phyloP scores from a whole-genome alignment of 2,797 vertebrate species.

The Anniella stebbinsi region DNA sequence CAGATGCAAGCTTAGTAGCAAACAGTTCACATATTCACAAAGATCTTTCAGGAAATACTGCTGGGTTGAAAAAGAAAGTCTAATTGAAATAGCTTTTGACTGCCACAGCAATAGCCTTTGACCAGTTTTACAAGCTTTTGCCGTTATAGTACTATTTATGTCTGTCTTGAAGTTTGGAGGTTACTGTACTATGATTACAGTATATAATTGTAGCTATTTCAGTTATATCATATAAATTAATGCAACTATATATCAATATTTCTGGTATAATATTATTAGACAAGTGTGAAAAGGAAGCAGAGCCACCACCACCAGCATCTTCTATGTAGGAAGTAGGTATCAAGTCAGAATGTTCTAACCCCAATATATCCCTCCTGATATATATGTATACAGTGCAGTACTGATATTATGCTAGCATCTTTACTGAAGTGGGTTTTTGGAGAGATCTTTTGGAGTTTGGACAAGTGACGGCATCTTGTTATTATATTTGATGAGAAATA shows the following conservation, averaged over 20 bases:
- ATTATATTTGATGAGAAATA: slow-evolving; percentile 24
- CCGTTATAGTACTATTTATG: slow-evolving; percentile 63
- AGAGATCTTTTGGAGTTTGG: slow-evolving; percentile 35
- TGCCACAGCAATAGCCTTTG: slow-evolving; percentile 56
- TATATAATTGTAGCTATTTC: slow-evolving; percentile 49
- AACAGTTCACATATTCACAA: slow-evolving; percentile 20
- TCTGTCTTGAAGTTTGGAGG: slow-evolving; percentile 52
- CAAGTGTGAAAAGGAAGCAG: slow-evolving; percentile 38
- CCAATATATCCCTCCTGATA: neutral
- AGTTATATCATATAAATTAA: slow-evolving; percentile 26
- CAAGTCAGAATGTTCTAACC: slow-evolving; percentile 43
- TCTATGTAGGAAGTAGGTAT: slow-evolving; percentile 9
- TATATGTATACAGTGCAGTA: neutral
- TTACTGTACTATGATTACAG: slow-evolving; percentile 25
- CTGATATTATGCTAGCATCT: neutral
- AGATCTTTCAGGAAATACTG: slow-evolving; percentile 59
- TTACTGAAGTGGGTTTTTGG: neutral
- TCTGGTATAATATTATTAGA: slow-evolving; percentile 41
- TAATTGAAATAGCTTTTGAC: slow-evolving; percentile 61
- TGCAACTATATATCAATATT: slow-evolving; percentile 23
- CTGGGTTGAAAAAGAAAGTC: slow-evolving; percentile 34
- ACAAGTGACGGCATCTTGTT: slow-evolving; percentile 26
- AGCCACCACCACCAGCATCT: slow-evolving; percentile 31
- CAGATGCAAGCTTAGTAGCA: slow-evolving; percentile 43
- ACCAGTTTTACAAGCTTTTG: slow-evolving; percentile 55